phyloP scores from a whole-genome alignment of 2,113 vertebrate species.

The Tetrax tetrax region DNA sequence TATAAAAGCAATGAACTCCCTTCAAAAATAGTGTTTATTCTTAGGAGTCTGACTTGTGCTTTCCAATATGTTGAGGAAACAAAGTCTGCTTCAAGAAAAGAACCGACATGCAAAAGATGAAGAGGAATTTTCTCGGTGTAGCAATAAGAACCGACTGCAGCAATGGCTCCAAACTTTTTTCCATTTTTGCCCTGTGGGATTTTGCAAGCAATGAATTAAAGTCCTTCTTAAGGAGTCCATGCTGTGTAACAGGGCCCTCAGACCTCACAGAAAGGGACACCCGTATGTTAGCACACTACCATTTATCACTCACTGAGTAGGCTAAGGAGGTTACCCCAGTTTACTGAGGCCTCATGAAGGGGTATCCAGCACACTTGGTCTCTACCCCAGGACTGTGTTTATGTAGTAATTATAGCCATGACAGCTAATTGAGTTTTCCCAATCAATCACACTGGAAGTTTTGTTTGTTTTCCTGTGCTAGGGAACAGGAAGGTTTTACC shows the following conservation, averaged over 20 bases:
- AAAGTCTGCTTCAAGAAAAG: background rate
- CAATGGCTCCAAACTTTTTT: background rate
- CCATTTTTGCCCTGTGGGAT: background rate
- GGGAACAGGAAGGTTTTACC: conserved; percentile 53
- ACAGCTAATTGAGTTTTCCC: conserved; percentile 65
- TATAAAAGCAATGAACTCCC: background rate
- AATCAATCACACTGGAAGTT: conserved; percentile 68
- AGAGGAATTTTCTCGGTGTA: background rate
- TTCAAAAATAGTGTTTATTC: background rate
- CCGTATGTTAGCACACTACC: background rate
- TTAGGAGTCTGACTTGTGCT: background rate
- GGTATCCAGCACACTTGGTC: conserved; percentile 40
- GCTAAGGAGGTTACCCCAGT: background rate
- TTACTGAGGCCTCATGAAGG: conserved; percentile 27
- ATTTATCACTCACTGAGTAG: conserved; percentile 32
- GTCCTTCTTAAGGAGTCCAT: background rate
- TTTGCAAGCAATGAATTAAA: background rate
- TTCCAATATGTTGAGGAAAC: background rate
- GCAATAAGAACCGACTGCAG: background rate
- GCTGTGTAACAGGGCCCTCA: background rate
- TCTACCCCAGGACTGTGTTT: conserved; percentile 48
- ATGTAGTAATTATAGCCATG: conserved; percentile 68
- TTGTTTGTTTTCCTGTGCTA: conserved; percentile 61
- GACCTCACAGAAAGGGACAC: conserved; percentile 61
- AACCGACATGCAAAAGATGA: background rate